Base-by-base conservation (phyloP, 1,140 invertebrate genomes). In the Bombus waltoni region DNA sequence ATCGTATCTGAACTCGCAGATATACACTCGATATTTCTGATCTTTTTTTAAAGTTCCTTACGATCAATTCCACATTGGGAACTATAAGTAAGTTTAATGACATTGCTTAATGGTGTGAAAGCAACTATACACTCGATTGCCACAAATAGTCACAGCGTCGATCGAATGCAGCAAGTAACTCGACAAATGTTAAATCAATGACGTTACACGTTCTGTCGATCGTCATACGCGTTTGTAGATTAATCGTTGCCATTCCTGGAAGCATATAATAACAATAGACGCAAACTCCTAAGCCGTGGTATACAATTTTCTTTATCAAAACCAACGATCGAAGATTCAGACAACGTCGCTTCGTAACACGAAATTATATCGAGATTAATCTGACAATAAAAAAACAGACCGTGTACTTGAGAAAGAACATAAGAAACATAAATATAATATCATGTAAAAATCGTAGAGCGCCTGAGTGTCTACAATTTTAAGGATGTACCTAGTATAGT, bases 1-100 rank as follows among this genome's bases (percentile, higher is more conserved):
- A 62, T 71, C n/a, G 22, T 76, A 76, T 57, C 82, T 59, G 35
- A 57, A 83, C 38, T 78, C 42, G 66, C 40, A 71, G 74, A 77
- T 77, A 83, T 28, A 42, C 35, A 44, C 38, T 38, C 38, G 38
- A 38, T 53, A 53, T 53, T 22, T 22, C 8, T 53, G 5, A 53
- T 22, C 18, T 22, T 8, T 18, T 53, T 53, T 8, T 53, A 53
- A 22, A 22, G 0, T 53, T 8, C 47, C 47, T 53, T 53, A 53
- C 5, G 47, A 53, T 53, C 47, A 8, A 53, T 53, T 53, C 18
- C 47, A 22, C 47, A 53, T 22, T 22, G 6, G 47, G 47, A 53
- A 53, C 22, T 53, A 2, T 22, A 53, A 47, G 47, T 6, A 47
- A 53, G 47, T 53, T 53, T 53, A 18, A 53, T 53, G 18, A 53